Base-by-base conservation (phyloP, 2,797 vertebrate species). In the Chelidonichthys spinosus region DNA sequence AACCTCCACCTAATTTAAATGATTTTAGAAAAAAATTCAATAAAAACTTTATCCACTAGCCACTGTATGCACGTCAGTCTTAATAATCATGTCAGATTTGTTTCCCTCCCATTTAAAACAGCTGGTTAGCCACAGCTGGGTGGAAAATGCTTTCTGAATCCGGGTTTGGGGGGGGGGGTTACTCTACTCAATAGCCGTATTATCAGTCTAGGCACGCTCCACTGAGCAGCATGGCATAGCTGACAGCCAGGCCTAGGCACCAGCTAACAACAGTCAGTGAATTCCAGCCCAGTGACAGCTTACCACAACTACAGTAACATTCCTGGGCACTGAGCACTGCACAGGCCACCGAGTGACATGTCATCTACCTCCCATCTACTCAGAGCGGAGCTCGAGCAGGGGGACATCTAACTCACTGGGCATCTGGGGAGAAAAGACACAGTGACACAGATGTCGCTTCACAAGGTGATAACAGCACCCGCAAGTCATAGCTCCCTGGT, bases 231-330 rank as follows among this genome's bases (percentile, higher is more conserved):
- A 88, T 92, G 86, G 90, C 90, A 92, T 89, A 88, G 91, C 91
- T 90, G 93, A 92, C 91, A 92, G 90, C 91, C 87, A 89, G 86
- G 89, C 88, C 84, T 64, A 63, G 82, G 85, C 89, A 93, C 93
- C 83, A 83, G 90, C 89, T 84, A 88, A 86, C 90, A 91, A 89
- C 91, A 89, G 90, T 63, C 81, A 81, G 81, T 82, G 87, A 79
- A 94, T 94, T 92, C 93, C 90, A 86, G 83, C 69, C 90, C 81
- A 81, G 90, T 92, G 90, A 93, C 90, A 90, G 92, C 90, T 86
- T 83, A 91, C 84, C 90, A 87, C 78, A 90, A 88, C 82, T 83
- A 92, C 89, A 90, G 89, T 92, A 92, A 89, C 90, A 94, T 93
- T 92, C 91, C 87, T 83, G 71, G 78, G 86, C 87, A 90, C 66